Evolutionary conservation across 2,888 invertebrate genomes (phyloP).

Genomic region (Branchinecta sandiegonensis): DNA sequence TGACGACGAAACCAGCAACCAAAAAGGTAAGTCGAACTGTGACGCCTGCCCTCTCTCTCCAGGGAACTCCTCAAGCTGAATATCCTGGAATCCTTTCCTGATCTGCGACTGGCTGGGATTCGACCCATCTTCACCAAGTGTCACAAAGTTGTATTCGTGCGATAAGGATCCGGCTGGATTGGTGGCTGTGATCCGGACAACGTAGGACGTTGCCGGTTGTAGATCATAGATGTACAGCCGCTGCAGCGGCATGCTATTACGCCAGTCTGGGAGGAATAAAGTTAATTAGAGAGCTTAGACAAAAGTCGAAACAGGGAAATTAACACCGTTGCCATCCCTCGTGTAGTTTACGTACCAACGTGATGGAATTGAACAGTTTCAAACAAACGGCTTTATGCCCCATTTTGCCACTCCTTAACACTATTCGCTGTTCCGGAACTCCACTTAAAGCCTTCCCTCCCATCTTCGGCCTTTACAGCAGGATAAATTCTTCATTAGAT

Average conservation of each 20-base stretch:
- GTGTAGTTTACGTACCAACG: no score
- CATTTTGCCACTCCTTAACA: no score
- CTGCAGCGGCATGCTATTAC: neutral
- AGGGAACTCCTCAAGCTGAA: neutral
- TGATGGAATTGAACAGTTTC: no score
- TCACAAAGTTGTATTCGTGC: neutral
- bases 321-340: no score
- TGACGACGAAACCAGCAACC: neutral
- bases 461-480: no score
- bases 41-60: neutral
- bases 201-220: constrained; percentile 5
- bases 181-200: neutral
- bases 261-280: neutral
- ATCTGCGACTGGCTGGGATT: neutral
- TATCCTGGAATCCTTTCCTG: neutral
- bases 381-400: no score
- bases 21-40: constrained; percentile 11
- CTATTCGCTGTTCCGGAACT: no score
- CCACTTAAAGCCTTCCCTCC: no score
- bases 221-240: constrained; percentile 7
- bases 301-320: no score
- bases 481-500: no score
- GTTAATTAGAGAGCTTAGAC: no score
- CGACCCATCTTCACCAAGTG: neutral
- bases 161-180: neutral